These are phyloP conservation scores for Myotis lucifugus DNA, from an alignment of 2,113 vertebrate species.

Conservation along the genomic window DNA sequence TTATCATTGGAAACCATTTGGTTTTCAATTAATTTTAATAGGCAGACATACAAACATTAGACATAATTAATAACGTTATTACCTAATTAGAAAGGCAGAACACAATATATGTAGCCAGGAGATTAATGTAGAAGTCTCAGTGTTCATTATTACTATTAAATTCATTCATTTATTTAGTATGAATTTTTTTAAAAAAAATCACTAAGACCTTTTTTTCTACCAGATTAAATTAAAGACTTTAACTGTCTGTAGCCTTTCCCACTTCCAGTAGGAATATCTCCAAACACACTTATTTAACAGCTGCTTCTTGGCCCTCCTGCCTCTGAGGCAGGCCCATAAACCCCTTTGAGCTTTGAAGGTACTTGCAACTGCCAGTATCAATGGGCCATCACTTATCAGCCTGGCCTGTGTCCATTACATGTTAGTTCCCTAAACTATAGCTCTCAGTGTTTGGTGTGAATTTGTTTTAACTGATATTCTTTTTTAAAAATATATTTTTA, in stretches of 20 bases:
- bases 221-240: background rate
- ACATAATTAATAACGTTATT: constrained; percentile 15
- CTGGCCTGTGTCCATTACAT: background rate
- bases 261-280: background rate
- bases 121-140: background rate
- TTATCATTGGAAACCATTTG: background rate
- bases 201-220: background rate
- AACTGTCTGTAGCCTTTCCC: background rate
- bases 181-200: background rate
- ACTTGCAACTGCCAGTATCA: background rate
- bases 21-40: constrained; percentile 35
- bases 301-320: background rate
- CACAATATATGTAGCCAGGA: background rate
- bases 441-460: background rate
- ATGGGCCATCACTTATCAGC: too few species aligned
- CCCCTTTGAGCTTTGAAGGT: background rate
- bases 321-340: background rate
- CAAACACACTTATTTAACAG: too few species aligned
- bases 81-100: constrained; percentile 21
- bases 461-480: background rate
- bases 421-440: background rate
- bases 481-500: background rate
- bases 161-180: background rate
- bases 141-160: background rate
- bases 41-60: background rate